phyloP scores from a whole-genome alignment of 2,888 invertebrate species.

The Parasteatoda lunata region DNA sequence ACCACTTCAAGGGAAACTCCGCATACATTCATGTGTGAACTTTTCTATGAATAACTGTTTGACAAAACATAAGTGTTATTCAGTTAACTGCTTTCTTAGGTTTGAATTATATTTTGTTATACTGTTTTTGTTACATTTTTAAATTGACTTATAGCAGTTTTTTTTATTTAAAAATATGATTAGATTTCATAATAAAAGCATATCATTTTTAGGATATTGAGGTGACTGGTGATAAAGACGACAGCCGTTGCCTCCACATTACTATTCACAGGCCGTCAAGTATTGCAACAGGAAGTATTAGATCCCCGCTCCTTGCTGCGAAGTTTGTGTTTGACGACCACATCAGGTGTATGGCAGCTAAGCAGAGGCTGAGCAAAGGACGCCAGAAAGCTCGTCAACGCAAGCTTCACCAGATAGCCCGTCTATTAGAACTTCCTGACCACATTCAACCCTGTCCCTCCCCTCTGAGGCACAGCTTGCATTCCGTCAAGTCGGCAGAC shows the following conservation, averaged over 20 bases:
- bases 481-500: conserved; percentile 50
- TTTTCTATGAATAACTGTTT: too few relatives aligned
- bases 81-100: neutral
- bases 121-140: neutral
- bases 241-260: conserved; percentile 94
- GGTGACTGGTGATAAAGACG: conserved; percentile 95
- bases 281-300: conserved; percentile 76
- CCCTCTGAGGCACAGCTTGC: conserved; percentile 71
- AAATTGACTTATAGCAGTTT: neutral
- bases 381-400: conserved; percentile 94
- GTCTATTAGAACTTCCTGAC: conserved; percentile 85
- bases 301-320: conserved; percentile 86
- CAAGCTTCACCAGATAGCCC: conserved; percentile 96
- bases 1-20: too few relatives aligned
- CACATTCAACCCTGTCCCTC: conserved; percentile 72
- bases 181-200: neutral
- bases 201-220: conserved; percentile 87
- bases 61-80: neutral
- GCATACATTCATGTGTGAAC: too few relatives aligned
- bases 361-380: conserved; percentile 85
- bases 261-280: conserved; percentile 84
- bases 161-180: too few relatives aligned
- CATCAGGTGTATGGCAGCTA: conserved; percentile 99
- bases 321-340: conserved; percentile 99
- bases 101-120: neutral